Conservation (phyloP, 2,797 vertebrate genomes). For the Carcharodon carcharias region DNA sequence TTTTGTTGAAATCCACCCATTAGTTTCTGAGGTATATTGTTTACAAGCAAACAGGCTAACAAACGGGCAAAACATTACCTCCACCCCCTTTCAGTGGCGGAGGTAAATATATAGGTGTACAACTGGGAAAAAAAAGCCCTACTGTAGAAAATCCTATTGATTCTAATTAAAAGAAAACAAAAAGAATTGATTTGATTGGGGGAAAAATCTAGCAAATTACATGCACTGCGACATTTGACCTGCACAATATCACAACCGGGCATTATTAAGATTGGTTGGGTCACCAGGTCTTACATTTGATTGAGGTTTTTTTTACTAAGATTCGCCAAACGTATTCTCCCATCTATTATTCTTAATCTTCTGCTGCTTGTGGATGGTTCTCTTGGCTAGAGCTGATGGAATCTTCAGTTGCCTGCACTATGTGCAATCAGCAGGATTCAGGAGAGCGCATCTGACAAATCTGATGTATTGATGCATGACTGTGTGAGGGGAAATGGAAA, state of each 20-base stretch:
- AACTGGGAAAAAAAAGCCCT: background rate
- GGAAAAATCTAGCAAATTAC: background rate
- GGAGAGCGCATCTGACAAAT: background rate
- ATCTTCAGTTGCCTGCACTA: background rate
- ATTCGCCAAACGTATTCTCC: background rate
- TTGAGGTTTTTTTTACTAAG: background rate
- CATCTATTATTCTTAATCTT: background rate
- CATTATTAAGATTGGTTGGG: no score
- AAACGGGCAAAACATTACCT: background rate
- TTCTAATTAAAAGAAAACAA: background rate
- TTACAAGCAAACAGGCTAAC: no score
- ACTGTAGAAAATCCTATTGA: background rate
- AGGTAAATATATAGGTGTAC: background rate
- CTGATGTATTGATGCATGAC: slow-evolving; percentile 4
- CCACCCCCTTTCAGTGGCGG: background rate
- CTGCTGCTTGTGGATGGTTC: background rate
- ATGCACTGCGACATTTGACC: background rate
- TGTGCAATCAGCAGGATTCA: background rate
- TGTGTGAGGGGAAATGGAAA: background rate
- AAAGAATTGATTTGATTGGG: slow-evolving; percentile 13
- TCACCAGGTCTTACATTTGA: background rate
- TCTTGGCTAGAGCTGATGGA: background rate
- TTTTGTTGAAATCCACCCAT: background rate
- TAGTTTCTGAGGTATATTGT: background rate
- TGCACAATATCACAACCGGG: background rate